Percentiles rank a stretch among this genome's conserved stretches.
phyloP scores from a whole-genome alignment of 2,888 invertebrate species.

The Notocelia uddmanniana region DNA sequence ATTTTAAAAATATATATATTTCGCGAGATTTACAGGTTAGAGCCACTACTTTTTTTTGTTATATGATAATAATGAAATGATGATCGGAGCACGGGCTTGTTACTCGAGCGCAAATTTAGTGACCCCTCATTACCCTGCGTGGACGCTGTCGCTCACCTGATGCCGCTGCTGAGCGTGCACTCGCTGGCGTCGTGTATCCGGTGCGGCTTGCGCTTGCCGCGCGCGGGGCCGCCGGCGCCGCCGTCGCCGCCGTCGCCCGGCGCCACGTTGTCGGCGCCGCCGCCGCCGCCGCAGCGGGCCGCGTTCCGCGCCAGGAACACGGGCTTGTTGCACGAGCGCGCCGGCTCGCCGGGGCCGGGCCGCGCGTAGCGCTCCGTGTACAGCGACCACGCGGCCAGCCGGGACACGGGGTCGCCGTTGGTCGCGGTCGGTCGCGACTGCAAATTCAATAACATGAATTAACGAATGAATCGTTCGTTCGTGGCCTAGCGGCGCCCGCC shows the following conservation, averaged over 20 bases:
- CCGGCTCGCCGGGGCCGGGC: slow-evolving; percentile 50
- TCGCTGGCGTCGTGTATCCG: slow-evolving; percentile 64
- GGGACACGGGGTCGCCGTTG: slow-evolving; percentile 59
- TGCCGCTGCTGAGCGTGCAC: slow-evolving; percentile 56
- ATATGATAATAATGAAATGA: no score
- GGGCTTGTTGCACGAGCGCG: slow-evolving; percentile 48
- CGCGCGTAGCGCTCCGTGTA: slow-evolving; percentile 69
- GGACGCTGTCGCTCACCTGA: slow-evolving; percentile 19
- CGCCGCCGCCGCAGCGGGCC: slow-evolving; percentile 42
- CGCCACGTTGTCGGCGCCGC: slow-evolving; percentile 60
- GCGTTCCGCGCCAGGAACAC: slow-evolving; percentile 42
- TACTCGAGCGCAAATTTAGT: no score
- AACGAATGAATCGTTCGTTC: no score
- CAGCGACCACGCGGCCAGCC: slow-evolving; percentile 68
- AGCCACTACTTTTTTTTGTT: no score
- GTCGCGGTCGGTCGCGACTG: slow-evolving; percentile 57
- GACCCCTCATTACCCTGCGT: no score
- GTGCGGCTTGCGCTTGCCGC: slow-evolving; percentile 60
- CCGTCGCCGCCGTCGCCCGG: slow-evolving; percentile 41
- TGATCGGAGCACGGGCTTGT: no score
- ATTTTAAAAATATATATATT: no score
- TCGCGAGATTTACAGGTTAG: no score
- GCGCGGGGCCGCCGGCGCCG: slow-evolving; percentile 28
- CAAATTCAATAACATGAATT: no score
- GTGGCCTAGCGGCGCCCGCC: no score